Evolutionary conservation across 2,113 vertebrate species (phyloP).

Genomic region (Rhizomys pruinosus): DNA sequence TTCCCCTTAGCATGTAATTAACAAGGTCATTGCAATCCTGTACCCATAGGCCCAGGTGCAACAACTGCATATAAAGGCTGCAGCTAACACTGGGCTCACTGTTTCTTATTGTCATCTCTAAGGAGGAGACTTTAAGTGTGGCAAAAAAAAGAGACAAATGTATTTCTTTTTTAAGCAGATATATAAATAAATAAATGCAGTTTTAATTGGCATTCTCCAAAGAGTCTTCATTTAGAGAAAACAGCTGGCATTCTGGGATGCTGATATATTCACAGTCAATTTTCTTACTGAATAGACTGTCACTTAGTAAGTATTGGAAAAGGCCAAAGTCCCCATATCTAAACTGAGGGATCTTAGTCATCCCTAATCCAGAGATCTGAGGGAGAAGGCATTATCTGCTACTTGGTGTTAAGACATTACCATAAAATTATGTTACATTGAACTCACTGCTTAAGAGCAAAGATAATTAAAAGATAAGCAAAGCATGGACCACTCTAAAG

Average conservation of each 20-base stretch:
- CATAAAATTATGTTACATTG: neutral
- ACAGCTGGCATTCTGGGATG: neutral
- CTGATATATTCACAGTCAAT: neutral
- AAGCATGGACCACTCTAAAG: neutral
- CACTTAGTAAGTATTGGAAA: neutral
- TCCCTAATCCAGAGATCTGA: neutral
- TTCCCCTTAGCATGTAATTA: neutral
- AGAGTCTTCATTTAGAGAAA: neutral
- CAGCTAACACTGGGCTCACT: no score
- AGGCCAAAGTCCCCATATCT: neutral
- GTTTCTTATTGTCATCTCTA: neutral
- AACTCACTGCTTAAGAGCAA: neutral
- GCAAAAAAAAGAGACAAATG: neutral
- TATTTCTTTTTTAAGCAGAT: conserved; percentile 6
- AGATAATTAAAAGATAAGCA: conserved; percentile 34
- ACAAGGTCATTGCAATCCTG: neutral
- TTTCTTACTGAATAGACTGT: neutral
- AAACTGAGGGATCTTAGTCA: neutral
- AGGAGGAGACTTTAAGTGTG: neutral
- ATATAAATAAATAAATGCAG: neutral
- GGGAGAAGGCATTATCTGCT: neutral
- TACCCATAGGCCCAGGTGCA: neutral
- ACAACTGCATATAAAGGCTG: neutral
- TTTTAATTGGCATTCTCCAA: conserved; percentile 40
- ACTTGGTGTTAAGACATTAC: neutral